Percentiles rank a stretch among this genome's conserved stretches.
phyloP scores from a whole-genome alignment of 2,797 vertebrate genomes.

The Micromesistius poutassou region DNA sequence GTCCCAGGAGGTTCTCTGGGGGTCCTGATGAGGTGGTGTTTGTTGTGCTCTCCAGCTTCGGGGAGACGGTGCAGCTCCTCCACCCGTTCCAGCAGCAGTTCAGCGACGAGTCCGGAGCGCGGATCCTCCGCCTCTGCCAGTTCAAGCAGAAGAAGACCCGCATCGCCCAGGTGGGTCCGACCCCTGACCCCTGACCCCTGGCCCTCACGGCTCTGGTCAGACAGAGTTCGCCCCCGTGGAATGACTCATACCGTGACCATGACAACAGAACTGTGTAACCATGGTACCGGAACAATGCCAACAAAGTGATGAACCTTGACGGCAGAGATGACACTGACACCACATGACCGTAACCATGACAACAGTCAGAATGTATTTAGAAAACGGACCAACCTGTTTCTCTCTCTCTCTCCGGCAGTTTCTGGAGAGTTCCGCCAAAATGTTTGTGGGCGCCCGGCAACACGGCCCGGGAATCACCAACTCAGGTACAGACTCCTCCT shows the following conservation, averaged over 20 bases:
- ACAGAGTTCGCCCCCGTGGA: not conserved
- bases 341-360: not conserved
- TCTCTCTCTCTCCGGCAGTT: conserved; percentile 79
- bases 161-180: conserved; percentile 86
- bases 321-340: no score
- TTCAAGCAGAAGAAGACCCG: conserved; percentile 98
- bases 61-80: conserved; percentile 90
- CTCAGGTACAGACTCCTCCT: conserved; percentile 69
- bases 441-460: conserved; percentile 86
- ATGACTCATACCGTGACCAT: no score
- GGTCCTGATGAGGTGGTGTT: not conserved
- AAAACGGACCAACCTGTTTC: not conserved
- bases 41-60: conserved; percentile 78
- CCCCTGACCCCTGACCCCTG: not conserved
- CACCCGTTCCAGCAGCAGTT: conserved; percentile 96
- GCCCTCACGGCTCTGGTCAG: not conserved
- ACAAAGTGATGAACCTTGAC: no score
- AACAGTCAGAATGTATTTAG: not conserved
- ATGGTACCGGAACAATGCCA: no score
- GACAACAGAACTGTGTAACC: no score
- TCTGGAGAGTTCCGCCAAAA: conserved; percentile 84
- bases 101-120: conserved; percentile 85
- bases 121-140: conserved; percentile 87
- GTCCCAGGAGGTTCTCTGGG: no score
- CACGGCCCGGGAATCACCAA: conserved; percentile 72